Evolutionary conservation across 2,888 invertebrate genomes (phyloP), one percentile per base, ranked within the genome.

Genomic region (Melanchra persicariae): DNA sequence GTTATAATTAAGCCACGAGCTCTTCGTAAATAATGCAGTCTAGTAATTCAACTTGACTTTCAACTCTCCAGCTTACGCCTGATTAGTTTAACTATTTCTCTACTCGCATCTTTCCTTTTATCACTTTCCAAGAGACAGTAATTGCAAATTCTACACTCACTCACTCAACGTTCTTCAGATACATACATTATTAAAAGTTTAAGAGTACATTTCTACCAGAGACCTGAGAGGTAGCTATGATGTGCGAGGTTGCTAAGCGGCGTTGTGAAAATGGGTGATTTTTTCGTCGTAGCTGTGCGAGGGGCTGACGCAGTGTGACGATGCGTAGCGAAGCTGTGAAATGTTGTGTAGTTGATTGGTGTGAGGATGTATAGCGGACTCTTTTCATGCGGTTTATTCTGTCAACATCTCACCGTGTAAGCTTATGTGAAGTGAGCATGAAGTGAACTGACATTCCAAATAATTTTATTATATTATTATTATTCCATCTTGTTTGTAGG

Each of bases 81-180:
- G 22, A 43, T 24, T 43, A n/a, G 24, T n/a, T 34, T 17, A 69
- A 17, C 17, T 26, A 12, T 45, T 37, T 57, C 15, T 2, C 2
- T 19, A 10, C 19, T 57, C 19, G 24, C 43, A 24, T 17, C 9
- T 70, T 40, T 2, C 30, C 5, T 26, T 72, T 19, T 30, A 34
- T 49, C 0, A 43, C n/a, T 74, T 49, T 65, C 15, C 5, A 60
- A 52, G 37, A 40, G 17, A 51, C 4, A 17, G 3, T 19, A 52
- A 30, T 66, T 52, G 10, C 17, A 37, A 58, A 45, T 47, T 73
- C 45, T 34, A 10, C 43, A 45, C 24, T 58, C 17, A 66, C 67
- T 40, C 51, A 22, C 15, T 40, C 19, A 43, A 52, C 10, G 5
- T 57, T 45, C 40, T 51, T 43, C 22, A 24, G 22, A 70, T 51